Conservation (phyloP, 2,888 invertebrate genomes). For the Microdon myrmicae region DNA sequence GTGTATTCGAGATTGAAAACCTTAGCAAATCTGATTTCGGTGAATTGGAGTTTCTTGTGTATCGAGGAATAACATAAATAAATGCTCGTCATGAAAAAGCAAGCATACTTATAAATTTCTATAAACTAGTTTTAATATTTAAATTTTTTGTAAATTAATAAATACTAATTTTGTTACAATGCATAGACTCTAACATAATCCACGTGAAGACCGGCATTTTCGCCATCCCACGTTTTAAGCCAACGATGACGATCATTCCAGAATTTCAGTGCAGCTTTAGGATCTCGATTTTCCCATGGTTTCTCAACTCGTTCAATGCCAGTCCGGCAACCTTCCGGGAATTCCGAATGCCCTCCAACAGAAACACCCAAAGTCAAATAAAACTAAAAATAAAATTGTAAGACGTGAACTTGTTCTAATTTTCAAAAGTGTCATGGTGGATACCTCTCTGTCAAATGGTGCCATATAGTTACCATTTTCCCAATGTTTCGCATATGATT, state of each 20-base stretch:
- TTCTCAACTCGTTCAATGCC: conserved; percentile 66
- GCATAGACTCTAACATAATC: conserved; percentile 65
- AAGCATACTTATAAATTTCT: too few species aligned
- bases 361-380: conserved; percentile 80
- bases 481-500: conserved; percentile 69
- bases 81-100: too few species aligned
- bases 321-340: conserved; percentile 69
- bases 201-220: conserved; percentile 61
- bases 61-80: too few species aligned
- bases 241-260: conserved; percentile 74
- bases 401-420: background rate
- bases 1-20: too few species aligned
- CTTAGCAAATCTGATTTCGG: too few species aligned
- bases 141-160: too few species aligned
- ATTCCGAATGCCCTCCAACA: conserved; percentile 80
- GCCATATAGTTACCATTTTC: conserved; percentile 71
- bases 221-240: conserved; percentile 74
- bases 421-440: background rate
- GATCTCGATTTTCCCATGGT: conserved; percentile 78
- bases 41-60: too few species aligned
- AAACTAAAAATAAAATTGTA: conserved; percentile 70
- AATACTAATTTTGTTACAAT: conserved; percentile 54
- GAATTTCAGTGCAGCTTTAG: conserved; percentile 76
- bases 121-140: too few species aligned
- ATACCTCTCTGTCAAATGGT: conserved; percentile 80